Conservation (phyloP, 2,113 vertebrate genomes). For the Herpetotheres cachinnans region DNA sequence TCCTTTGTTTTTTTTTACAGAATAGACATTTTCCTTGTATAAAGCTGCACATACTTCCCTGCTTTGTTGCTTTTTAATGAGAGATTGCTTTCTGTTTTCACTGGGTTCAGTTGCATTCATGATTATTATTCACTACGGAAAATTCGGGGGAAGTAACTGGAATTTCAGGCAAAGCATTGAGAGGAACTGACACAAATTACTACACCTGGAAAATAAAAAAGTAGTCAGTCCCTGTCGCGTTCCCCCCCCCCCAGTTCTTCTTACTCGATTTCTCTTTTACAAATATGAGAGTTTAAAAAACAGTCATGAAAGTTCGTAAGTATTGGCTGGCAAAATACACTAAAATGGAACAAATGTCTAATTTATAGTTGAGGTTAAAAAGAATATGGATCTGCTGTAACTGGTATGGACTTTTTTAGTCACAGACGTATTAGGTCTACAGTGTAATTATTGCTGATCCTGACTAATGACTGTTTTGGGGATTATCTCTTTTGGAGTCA, state of each 20-base stretch:
- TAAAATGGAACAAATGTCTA: background rate
- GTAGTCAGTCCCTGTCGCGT: no score
- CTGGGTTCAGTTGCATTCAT: background rate
- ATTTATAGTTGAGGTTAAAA: background rate
- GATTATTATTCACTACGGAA: background rate
- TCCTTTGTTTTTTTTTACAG: background rate
- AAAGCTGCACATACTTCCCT: background rate
- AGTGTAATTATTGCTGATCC: slow-evolving; percentile 89
- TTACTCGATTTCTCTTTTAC: background rate
- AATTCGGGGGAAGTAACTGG: background rate
- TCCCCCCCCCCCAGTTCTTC: no score
- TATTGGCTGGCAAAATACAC: background rate
- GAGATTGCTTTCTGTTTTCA: background rate
- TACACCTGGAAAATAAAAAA: background rate
- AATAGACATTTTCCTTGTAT: background rate
- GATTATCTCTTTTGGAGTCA: slow-evolving; percentile 86
- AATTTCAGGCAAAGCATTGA: background rate
- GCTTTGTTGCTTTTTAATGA: background rate
- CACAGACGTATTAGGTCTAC: slow-evolving; percentile 74
- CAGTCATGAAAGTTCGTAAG: background rate
- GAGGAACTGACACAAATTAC: background rate
- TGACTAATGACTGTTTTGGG: slow-evolving; percentile 86
- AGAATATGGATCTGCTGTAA: background rate
- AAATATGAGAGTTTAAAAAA: background rate
- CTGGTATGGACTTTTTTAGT: background rate